A percentile compares a stretch with the other conserved stretches of the same genome.
Conservation (phyloP, 2,888 invertebrate species). For the Pseudococcus longispinus region DNA sequence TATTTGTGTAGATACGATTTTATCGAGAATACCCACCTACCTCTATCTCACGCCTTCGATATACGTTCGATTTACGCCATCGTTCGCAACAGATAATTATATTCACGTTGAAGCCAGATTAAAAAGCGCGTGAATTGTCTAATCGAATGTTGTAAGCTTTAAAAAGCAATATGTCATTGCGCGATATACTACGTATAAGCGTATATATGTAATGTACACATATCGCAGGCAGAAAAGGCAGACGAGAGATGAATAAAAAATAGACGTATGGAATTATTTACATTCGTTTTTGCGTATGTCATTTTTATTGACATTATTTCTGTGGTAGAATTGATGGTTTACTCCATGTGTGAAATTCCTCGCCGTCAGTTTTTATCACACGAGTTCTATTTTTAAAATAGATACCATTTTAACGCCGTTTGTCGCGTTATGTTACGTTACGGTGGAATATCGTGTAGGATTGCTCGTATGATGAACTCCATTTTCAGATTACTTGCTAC, state of each 20-base stretch:
- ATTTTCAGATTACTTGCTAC: conserved; percentile 3
- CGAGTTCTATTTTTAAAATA: conserved; percentile 8
- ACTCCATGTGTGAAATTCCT: conserved; percentile 28
- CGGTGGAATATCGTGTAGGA: background rate
- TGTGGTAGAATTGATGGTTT: conserved; percentile 18
- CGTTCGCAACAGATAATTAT: conserved; percentile 9
- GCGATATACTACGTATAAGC: background rate
- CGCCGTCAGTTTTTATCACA: conserved; percentile 14
- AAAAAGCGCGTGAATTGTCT: conserved; percentile 29
- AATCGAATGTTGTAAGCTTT: background rate
- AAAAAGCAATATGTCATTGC: conserved; percentile 33
- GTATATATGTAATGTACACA: background rate
- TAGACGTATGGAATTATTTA: conserved; percentile 24
- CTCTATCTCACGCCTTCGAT: background rate
- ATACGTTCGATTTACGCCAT: background rate
- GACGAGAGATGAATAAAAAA: background rate
- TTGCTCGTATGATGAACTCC: background rate
- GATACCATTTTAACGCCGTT: conserved; percentile 2
- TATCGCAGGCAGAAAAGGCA: too few relatives aligned
- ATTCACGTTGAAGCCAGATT: conserved; percentile 28
- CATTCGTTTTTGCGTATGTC: conserved; percentile 19
- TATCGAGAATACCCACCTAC: background rate
- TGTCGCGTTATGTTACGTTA: conserved; percentile 14
- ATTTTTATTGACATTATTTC: conserved; percentile 39
- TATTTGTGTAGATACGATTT: background rate